Percentiles rank a stretch among this genome's conserved stretches.
These are phyloP conservation scores for Chionoecetes opilio DNA, from an alignment of 1,140 invertebrate genomes.

Conservation along the genomic window DNA sequence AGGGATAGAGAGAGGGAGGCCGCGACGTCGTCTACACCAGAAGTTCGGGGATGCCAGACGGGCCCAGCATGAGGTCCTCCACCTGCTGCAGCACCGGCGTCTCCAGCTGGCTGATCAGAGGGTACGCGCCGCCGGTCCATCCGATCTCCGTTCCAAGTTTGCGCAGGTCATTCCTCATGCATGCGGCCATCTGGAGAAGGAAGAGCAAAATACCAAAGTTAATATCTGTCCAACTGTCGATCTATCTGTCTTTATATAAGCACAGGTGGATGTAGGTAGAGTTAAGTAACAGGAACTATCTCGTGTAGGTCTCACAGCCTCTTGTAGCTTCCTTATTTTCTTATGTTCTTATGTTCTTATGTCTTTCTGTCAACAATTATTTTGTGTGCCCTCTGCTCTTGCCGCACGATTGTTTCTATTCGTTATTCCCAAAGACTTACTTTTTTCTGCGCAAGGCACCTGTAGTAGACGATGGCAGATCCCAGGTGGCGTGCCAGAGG, in stretches of 20 bases:
- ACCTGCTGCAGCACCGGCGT: not conserved
- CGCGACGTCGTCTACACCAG: not conserved
- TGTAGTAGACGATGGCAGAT: slow-evolving; percentile 32
- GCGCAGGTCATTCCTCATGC: slow-evolving; percentile 7
- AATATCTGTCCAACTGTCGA: not conserved
- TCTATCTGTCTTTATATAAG: not conserved
- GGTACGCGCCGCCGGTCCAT: not conserved
- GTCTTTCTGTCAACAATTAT: too few species aligned
- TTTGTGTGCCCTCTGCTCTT: not conserved
- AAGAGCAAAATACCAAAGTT: not conserved
- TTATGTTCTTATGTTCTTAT: not conserved
- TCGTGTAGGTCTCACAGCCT: too few species aligned
- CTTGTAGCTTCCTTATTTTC: too few species aligned
- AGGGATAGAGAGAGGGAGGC: too few species aligned
- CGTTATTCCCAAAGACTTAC: not conserved
- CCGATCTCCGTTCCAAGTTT: slow-evolving; percentile 2
- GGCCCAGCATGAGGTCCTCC: not conserved
- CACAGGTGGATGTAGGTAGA: too few species aligned
- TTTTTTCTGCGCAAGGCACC: slow-evolving; percentile 57
- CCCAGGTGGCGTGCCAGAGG: slow-evolving; percentile 65
- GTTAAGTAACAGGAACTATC: not conserved
- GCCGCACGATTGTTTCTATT: too few species aligned
- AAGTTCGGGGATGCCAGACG: not conserved
- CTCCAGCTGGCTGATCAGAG: not conserved
- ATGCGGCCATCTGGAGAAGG: not conserved